Conservation (phyloP, 2,113 vertebrate species). For the Eidolon helvum region DNA sequence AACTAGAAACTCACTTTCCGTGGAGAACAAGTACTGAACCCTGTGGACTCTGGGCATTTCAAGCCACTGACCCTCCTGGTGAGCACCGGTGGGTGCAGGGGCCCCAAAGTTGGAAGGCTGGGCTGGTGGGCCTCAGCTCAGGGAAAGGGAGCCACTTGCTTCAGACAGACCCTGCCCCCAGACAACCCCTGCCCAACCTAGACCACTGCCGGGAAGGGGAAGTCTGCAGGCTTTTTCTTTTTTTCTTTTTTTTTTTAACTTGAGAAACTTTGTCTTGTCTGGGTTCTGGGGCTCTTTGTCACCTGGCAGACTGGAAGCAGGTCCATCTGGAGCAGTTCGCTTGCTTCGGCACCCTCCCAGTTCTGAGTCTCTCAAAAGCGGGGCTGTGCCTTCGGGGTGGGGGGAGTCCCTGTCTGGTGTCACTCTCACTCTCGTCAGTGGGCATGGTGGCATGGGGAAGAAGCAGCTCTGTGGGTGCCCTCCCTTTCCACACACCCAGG, state of each 20-base stretch:
- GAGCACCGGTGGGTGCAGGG: background rate
- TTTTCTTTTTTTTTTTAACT: background rate
- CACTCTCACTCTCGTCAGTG: background rate
- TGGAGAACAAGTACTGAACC: background rate
- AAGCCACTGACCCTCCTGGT: background rate
- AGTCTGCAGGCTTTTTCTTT: constrained; percentile 23
- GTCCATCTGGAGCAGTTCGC: background rate
- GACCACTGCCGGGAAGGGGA: background rate
- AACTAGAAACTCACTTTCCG: background rate
- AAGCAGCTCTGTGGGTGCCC: background rate
- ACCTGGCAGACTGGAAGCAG: background rate
- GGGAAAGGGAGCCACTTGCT: background rate
- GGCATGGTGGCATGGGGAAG: background rate
- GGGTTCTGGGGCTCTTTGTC: background rate
- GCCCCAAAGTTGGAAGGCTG: background rate
- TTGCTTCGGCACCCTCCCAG: background rate
- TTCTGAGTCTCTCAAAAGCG: background rate
- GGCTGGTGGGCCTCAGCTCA: background rate
- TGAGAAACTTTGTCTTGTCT: constrained; percentile 46
- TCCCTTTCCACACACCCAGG: background rate
- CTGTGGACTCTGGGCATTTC: background rate
- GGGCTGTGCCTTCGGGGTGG: background rate
- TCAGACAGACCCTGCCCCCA: background rate
- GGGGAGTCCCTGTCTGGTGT: background rate
- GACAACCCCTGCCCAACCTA: background rate